These are phyloP conservation scores for fruit fly (Drosophila melanogaster) DNA, from an alignment of 1,140 invertebrate genomes.

Conservation along the genomic window DNA sequence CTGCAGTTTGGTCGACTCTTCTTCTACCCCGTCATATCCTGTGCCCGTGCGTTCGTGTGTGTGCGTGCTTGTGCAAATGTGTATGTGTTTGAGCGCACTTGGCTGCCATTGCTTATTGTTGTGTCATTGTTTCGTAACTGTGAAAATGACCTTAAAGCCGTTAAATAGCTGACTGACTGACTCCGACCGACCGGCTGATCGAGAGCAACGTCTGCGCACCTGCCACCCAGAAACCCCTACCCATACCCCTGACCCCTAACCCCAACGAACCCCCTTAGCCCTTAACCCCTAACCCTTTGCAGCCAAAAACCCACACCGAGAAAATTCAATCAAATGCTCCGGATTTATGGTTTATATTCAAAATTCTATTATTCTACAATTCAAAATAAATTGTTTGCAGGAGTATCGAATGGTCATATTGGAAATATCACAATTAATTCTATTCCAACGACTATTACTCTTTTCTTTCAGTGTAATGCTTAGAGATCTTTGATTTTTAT, in stretches of 20 bases:
- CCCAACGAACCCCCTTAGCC: not conserved
- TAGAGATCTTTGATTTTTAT: no score
- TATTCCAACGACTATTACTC: no score
- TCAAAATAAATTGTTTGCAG: no score
- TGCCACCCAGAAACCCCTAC: slow-evolving; percentile 6
- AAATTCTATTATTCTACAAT: not conserved
- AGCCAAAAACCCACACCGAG: not conserved
- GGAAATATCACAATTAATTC: no score
- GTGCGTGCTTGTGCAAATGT: not conserved
- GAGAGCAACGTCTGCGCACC: slow-evolving; percentile 55
- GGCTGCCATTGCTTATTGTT: slow-evolving; percentile 74
- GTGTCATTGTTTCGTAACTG: slow-evolving; percentile 78
- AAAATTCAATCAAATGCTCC: not conserved
- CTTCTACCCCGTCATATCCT: slow-evolving; percentile 23
- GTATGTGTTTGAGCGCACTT: slow-evolving; percentile 38
- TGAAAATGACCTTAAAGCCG: slow-evolving; percentile 80
- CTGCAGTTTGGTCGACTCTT: slow-evolving; percentile 24
- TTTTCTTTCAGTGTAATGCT: no score
- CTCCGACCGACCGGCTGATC: slow-evolving; percentile 52
- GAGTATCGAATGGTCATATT: no score
- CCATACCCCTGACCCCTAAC: not conserved
- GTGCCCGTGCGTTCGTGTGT: not conserved
- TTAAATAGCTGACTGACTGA: slow-evolving; percentile 74
- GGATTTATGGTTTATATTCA: not conserved
- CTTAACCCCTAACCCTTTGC: slow-evolving; percentile 1